phyloP scores from a whole-genome alignment of 2,888 invertebrate species.

The Pyrrhia umbra region DNA sequence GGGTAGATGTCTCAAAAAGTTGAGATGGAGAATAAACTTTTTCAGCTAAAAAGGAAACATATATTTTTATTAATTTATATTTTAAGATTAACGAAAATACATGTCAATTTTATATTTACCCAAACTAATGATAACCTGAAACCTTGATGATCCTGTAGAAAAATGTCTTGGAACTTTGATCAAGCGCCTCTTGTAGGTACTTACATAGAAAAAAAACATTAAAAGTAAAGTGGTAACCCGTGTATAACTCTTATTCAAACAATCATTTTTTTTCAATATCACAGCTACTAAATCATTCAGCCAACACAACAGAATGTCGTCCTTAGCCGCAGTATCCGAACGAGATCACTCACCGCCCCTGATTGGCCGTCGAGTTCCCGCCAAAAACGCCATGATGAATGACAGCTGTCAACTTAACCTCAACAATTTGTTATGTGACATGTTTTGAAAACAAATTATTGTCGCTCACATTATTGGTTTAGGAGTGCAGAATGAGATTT shows the following conservation, averaged over 20 bases:
- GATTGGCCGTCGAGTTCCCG: slow-evolving; percentile 81
- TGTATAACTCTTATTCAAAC: too few species aligned
- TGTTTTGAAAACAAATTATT: slow-evolving; percentile 74
- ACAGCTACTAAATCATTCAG: slow-evolving; percentile 13
- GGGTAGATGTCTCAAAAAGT: neutral
- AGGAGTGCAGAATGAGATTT: slow-evolving; percentile 39
- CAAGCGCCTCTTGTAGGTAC: too few species aligned
- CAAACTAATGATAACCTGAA: too few species aligned
- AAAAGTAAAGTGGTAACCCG: too few species aligned
- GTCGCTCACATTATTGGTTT: slow-evolving; percentile 41
- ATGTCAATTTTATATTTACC: too few species aligned
- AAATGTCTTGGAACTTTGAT: too few species aligned
- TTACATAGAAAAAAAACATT: too few species aligned
- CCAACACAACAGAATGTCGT: slow-evolving; percentile 39
- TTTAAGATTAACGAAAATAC: too few species aligned
- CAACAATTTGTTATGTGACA: slow-evolving; percentile 80
- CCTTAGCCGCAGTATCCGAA: slow-evolving; percentile 58
- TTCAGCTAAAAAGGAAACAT: too few species aligned
- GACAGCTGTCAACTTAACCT: slow-evolving; percentile 83
- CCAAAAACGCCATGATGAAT: slow-evolving; percentile 76
- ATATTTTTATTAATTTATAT: too few species aligned
- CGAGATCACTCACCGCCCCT: slow-evolving; percentile 80
- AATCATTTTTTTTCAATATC: neutral
- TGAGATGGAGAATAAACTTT: neutral
- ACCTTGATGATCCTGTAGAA: too few species aligned